Evolutionary conservation across 2,888 invertebrate species (phyloP), one percentile per base, ranked within the genome.

Genomic region (Diaperis boleti): DNA sequence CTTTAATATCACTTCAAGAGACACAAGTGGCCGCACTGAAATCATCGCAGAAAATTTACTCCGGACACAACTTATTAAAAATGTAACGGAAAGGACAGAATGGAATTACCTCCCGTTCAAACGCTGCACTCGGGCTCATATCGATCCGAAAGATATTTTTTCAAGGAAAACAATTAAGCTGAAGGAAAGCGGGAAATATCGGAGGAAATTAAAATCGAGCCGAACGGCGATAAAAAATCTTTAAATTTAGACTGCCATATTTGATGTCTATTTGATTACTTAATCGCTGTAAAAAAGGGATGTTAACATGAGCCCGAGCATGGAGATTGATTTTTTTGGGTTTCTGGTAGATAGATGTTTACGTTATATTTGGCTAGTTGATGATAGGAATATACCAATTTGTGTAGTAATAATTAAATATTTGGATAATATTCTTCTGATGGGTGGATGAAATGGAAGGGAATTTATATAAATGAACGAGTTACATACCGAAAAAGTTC

Each of bases 181-280:
- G 47, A 55, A 41, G 41, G 47, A 55, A 62, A 47, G 49, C 62
- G 33, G 50, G 33, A 62, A 62, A 62, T 50, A 54, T 50, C 62
- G 22, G 31, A 29, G 57, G 62, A 62, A 59, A 59, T 42, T 62
- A 45, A 61, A 55, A 22, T 14, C 20, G 29, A 56, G 33, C 33
- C 11, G 47, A 57, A 37, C 29, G 26, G 18, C 44, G 17, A 39
- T 39, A 62, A 62, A 62, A 56, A 57, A 31, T 14, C 56, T 39
- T 35, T 41, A 11, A 44, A 41, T 39, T 33, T 44, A 22, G 33
- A 42, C 39, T 57, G 54, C 57, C 20, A 42, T 44, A 55, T 50
- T 56, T 59, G 50, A 59, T 59, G 50, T 50, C 59, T 26, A 50
- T 59, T 59, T 59, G 59, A 59, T 59, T 50, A 41, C 59, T 50